Conservation (phyloP, 92 coral and sea anemone species). For the Bergia puertoricense region DNA sequence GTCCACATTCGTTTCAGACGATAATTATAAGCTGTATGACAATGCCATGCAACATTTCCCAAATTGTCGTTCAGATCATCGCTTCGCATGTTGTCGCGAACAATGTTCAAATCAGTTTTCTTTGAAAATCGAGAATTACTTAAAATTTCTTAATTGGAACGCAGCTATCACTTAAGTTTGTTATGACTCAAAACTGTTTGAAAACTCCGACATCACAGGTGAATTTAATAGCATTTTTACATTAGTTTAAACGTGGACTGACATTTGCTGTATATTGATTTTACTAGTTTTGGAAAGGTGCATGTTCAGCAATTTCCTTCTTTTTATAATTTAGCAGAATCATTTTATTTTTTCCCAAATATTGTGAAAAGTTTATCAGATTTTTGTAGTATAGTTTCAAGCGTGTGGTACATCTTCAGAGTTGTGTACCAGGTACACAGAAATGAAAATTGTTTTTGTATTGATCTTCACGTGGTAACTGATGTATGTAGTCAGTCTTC, state of each 20-base stretch:
- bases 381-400: not conserved
- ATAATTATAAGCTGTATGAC: not conserved
- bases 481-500: not conserved
- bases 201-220: not conserved
- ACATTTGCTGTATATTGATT: not conserved
- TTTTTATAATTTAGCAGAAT: no score
- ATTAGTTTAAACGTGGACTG: not conserved
- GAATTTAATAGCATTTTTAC: not conserved
- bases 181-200: slow-evolving; percentile 14
- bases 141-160: not conserved
- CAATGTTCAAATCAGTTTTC: not conserved
- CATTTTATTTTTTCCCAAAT: no score
- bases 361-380: no score
- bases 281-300: not conserved
- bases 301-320: not conserved
- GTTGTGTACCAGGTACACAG: not conserved
- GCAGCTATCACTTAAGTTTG: slow-evolving; percentile 9
- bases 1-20: not conserved
- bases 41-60: not conserved
- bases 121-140: not conserved
- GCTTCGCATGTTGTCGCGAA: not conserved
- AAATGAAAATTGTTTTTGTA: no score
- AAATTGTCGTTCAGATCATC: not conserved
- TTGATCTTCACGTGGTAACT: not conserved
- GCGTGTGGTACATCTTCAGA: not conserved